These are phyloP conservation scores for Apodemia zela DNA, from an alignment of 2,888 invertebrate genomes.

Conservation along the genomic window DNA sequence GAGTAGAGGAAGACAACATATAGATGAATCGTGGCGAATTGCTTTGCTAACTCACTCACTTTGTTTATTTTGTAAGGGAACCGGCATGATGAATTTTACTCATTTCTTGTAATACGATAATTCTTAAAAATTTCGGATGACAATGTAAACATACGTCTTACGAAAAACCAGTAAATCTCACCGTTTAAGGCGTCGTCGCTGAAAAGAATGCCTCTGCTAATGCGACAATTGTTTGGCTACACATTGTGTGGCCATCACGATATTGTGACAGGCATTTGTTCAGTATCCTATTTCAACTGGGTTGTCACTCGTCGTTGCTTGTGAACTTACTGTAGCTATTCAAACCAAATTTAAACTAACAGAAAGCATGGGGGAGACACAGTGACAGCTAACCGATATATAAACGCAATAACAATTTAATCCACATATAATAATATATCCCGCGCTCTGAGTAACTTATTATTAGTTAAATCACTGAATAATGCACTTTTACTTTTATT, in stretches of 20 bases:
- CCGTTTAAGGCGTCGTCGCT: constrained; percentile 33
- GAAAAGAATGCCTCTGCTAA: constrained; percentile 41
- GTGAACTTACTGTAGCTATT: not conserved
- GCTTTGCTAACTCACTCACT: too few species aligned
- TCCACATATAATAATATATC: too few species aligned
- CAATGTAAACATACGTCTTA: not conserved
- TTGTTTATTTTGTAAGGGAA: too few species aligned
- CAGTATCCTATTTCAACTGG: not conserved
- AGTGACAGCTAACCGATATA: not conserved
- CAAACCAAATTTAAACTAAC: too few species aligned
- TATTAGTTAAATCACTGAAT: too few species aligned
- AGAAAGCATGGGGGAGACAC: not conserved
- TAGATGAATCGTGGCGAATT: too few species aligned
- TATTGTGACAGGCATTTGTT: not conserved
- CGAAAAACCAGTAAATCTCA: constrained; percentile 37
- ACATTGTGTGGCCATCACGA: constrained; percentile 13
- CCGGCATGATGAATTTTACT: too few species aligned
- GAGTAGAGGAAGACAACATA: too few species aligned
- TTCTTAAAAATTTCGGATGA: not conserved
- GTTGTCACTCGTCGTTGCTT: not conserved
- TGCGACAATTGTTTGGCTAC: constrained; percentile 54
- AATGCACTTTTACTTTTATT: too few species aligned
- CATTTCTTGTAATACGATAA: too few species aligned
- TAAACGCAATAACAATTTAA: too few species aligned
- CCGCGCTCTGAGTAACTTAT: too few species aligned